These are phyloP conservation scores for Bothrops jararaca DNA, from an alignment of 2,113 vertebrate species.

Conservation along the genomic window DNA sequence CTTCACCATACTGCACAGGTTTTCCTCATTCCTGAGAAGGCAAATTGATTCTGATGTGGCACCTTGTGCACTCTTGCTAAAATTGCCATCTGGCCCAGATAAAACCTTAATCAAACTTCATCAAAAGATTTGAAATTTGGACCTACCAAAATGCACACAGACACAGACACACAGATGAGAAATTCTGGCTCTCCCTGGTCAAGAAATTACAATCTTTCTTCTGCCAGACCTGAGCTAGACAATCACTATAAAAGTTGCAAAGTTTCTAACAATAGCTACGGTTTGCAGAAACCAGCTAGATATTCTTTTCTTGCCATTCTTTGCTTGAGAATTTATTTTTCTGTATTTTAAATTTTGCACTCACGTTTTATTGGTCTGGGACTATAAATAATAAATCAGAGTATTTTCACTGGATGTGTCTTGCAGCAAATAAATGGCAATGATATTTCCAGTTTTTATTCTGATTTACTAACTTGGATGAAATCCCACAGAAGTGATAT, in stretches of 20 bases:
- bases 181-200: neutral
- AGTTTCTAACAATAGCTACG: no score
- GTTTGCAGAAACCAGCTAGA: neutral
- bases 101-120: neutral
- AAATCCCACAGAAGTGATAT: neutral
- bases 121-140: neutral
- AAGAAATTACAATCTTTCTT: neutral
- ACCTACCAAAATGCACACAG: neutral
- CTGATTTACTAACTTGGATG: neutral
- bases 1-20: neutral
- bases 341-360: neutral
- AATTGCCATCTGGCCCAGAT: neutral
- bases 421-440: neutral
- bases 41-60: neutral
- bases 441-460: conserved; percentile 12
- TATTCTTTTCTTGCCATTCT: neutral
- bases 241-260: no score
- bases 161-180: neutral
- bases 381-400: neutral
- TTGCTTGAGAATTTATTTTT: neutral
- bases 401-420: neutral
- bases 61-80: neutral
- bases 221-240: no score
- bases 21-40: neutral
- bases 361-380: neutral